phyloP scores from a whole-genome alignment of 2,797 vertebrate species.

The Myotis vivesi region DNA sequence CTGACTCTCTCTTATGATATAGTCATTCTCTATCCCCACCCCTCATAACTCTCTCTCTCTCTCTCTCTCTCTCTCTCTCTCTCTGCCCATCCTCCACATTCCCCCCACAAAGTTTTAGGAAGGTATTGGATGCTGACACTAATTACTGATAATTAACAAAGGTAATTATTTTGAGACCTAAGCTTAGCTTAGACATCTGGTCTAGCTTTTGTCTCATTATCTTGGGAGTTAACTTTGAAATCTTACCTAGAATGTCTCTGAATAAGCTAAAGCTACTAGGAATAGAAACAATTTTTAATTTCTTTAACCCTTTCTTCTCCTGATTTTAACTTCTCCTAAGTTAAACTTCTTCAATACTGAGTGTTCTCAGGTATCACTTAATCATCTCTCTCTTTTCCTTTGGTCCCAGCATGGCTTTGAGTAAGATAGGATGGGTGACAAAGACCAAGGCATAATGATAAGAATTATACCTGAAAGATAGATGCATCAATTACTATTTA shows the following conservation, averaged over 20 bases:
- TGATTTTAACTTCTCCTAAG: constrained; percentile 11
- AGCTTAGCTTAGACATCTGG: constrained; percentile 77
- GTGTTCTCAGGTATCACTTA: neutral
- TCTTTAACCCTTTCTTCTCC: constrained; percentile 47
- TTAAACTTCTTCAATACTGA: neutral
- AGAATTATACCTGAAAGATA: neutral
- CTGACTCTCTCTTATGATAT: neutral
- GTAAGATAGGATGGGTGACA: neutral
- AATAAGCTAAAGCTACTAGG: constrained; percentile 60
- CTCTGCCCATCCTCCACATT: neutral
- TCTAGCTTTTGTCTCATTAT: constrained; percentile 71
- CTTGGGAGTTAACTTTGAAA: constrained; percentile 70
- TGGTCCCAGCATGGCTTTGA: neutral
- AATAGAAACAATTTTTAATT: constrained; percentile 38
- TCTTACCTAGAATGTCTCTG: constrained; percentile 67
- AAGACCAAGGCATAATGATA: neutral
- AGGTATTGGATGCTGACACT: constrained; percentile 65
- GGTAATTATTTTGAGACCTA: constrained; percentile 75
- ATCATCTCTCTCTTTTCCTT: neutral
- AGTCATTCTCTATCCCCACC: neutral
- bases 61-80: no score
- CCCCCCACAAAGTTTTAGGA: constrained; percentile 3
- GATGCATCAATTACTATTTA: neutral
- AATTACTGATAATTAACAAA: constrained; percentile 77
- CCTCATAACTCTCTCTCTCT: neutral